Percentiles rank a stretch among this genome's conserved stretches.
phyloP scores from a whole-genome alignment of 2,888 invertebrate genomes.

The Scaptomyza tumidula region DNA sequence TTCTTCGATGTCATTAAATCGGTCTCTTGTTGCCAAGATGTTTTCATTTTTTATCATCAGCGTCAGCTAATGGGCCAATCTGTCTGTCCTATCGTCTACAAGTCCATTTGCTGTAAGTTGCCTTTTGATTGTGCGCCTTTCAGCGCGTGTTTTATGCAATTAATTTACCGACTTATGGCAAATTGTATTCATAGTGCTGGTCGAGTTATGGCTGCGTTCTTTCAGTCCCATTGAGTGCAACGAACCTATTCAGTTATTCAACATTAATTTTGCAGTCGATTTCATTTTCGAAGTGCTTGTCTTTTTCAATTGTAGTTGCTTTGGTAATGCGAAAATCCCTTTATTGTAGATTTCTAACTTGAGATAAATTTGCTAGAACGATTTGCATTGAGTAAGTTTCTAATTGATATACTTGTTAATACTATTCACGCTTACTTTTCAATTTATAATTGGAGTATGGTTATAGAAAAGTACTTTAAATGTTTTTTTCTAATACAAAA shows the following conservation, averaged over 20 bases:
- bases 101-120: slow-evolving; percentile 32
- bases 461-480: too few species aligned
- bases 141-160: slow-evolving; percentile 64
- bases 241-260: slow-evolving; percentile 37
- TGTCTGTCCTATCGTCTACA: slow-evolving; percentile 13
- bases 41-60: slow-evolving; percentile 63
- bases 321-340: neutral
- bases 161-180: slow-evolving; percentile 51
- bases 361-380: neutral
- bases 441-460: too few species aligned
- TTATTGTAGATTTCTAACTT: too few species aligned
- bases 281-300: slow-evolving; percentile 16
- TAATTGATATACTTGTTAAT: neutral
- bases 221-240: slow-evolving; percentile 37
- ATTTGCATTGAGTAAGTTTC: neutral
- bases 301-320: slow-evolving; percentile 20
- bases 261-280: slow-evolving; percentile 27
- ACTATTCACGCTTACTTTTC: too few species aligned
- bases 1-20: slow-evolving; percentile 53
- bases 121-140: slow-evolving; percentile 58
- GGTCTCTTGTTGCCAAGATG: slow-evolving; percentile 57
- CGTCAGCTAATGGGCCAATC: slow-evolving; percentile 59
- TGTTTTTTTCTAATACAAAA: too few species aligned
- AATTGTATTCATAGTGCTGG: slow-evolving; percentile 41
- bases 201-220: slow-evolving; percentile 36